Evolutionary conservation across 2,888 invertebrate genomes (phyloP), one percentile per base, ranked within the genome.

Genomic region (Digitonthophagus gazella): DNA sequence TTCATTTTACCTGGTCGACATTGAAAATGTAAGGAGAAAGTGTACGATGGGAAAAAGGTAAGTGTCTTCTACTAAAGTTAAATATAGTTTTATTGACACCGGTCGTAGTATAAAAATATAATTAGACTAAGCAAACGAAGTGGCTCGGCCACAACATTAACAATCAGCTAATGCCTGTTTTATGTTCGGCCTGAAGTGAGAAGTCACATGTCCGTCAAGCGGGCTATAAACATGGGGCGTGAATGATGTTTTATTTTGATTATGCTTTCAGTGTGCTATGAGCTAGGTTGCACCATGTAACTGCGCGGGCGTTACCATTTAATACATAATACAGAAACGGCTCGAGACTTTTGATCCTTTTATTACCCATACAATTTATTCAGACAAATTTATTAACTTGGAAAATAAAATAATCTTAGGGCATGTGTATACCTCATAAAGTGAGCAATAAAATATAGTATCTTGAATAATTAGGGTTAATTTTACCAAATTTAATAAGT

Each of bases 181-280:
- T 71, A 66, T 69, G 67, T 70, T 64, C 44, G 57, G 15, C 20
- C 58, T 28, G 61, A 61, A 61, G 63, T 64, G 58, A 61, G 61
- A 68, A 70, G 66, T 70, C 66, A 67, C 69, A 68, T 69, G 71
- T 71, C 72, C 70, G 71, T 72, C 72, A 72, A 58, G 68, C 58
- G 14, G n/a, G 66, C 61, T 66, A 20, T 72, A 72, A 71, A 71
- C 71, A 71, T 65, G 64, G 64, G 63, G 70, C 66, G 70, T 65
- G 70, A 72, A 70, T 55, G 72, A 72, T 55, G 70, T 58, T 71
- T 72, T 72, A 71, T 72, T 72, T 71, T 70, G 44, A 65, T 68
- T 70, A 66, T 44, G 28, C 28, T 44, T 44, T 44, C 28, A 44
- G 61, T 57, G 16, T 5, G 61, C 61, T 61, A 19, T 18, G 14